phyloP scores from a whole-genome alignment of 2,888 invertebrate genomes.

The Cephus rjabovi region DNA sequence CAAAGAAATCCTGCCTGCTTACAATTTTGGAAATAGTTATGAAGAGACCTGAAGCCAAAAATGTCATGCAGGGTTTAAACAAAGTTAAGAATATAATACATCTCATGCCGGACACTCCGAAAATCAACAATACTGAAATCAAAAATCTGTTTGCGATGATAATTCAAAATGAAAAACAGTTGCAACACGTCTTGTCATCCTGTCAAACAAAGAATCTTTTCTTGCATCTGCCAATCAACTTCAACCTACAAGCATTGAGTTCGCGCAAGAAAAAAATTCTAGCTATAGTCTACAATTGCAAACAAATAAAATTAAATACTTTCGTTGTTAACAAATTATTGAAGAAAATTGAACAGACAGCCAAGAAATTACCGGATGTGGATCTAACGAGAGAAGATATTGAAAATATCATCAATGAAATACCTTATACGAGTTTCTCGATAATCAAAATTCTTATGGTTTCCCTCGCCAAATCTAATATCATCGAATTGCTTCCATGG shows the following conservation, averaged over 20 bases:
- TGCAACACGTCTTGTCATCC: background rate
- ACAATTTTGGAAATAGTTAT: slow-evolving; percentile 11
- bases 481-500: slow-evolving; percentile 17
- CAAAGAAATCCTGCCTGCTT: slow-evolving; percentile 17
- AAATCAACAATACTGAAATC: slow-evolving; percentile 17
- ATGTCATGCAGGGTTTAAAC: background rate
- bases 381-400: slow-evolving; percentile 12
- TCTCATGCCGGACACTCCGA: slow-evolving; percentile 19
- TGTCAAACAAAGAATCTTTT: slow-evolving; percentile 8
- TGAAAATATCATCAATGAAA: slow-evolving; percentile 5
- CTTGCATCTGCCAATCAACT: slow-evolving; percentile 17
- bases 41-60: background rate
- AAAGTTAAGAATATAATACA: slow-evolving; percentile 12
- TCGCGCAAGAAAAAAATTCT: too few species aligned
- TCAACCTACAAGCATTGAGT: slow-evolving; percentile 8
- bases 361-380: slow-evolving; percentile 4
- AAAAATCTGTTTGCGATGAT: slow-evolving; percentile 12
- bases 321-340: slow-evolving; percentile 13
- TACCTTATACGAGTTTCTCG: slow-evolving; percentile 3
- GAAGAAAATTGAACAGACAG: background rate
- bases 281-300: too few species aligned
- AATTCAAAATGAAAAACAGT: background rate
- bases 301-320: background rate
- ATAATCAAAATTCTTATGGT: too few species aligned
- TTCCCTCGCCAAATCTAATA: slow-evolving; percentile 7